Evolutionary conservation across 2,113 vertebrate species (phyloP).

Genomic region (Psophia crepitans): DNA sequence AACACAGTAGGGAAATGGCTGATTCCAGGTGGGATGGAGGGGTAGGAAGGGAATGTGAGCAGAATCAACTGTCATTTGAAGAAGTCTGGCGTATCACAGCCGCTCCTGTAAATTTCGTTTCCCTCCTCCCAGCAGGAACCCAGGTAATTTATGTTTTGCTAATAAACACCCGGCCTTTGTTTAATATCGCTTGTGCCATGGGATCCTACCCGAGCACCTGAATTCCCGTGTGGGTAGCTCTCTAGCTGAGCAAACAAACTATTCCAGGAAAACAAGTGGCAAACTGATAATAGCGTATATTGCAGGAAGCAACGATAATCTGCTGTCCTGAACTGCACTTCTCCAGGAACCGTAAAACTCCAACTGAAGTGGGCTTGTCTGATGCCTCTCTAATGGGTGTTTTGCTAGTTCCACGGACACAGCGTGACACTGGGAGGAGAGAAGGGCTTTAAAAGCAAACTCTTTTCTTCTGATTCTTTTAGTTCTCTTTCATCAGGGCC

Average conservation of each 20-base stretch:
- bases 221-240: not conserved
- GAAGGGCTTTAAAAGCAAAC: not conserved
- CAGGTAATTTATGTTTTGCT: not conserved
- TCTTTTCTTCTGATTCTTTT: not conserved
- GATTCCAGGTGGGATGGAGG: not conserved
- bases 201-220: not conserved
- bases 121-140: not conserved
- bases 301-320: not conserved
- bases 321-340: not conserved
- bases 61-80: not conserved
- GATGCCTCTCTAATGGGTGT: not conserved
- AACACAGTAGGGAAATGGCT: not conserved
- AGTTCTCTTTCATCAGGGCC: not conserved
- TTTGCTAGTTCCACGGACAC: not conserved
- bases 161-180: conserved; percentile 2
- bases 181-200: not conserved
- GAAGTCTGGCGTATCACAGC: not conserved
- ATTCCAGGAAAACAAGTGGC: not conserved
- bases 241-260: conserved; percentile 7
- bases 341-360: not conserved
- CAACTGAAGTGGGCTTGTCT: not conserved
- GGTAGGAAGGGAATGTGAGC: not conserved
- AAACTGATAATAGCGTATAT: not conserved
- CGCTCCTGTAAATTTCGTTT: not conserved
- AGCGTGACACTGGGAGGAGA: not conserved